These are phyloP conservation scores for Amphiprion ocellaris DNA, from an alignment of 2,113 vertebrate genomes.

Conservation along the genomic window DNA sequence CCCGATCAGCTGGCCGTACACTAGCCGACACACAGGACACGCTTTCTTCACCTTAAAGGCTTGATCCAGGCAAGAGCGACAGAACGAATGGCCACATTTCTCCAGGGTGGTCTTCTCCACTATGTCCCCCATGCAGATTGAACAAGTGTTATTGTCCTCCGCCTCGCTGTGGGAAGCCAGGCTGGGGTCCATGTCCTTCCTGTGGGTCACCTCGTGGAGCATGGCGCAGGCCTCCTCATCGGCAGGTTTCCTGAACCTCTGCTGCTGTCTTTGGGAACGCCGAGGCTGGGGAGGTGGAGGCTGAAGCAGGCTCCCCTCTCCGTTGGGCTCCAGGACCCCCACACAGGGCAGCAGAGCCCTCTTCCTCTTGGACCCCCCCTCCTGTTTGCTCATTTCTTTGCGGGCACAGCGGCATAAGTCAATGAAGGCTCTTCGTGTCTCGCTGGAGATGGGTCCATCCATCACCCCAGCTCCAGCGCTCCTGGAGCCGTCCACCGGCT, in stretches of 20 bases:
- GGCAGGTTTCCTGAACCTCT: slow-evolving; percentile 82
- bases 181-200: slow-evolving; percentile 70
- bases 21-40: slow-evolving; percentile 94
- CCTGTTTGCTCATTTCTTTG: slow-evolving; percentile 90
- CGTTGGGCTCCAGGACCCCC: slow-evolving; percentile 78
- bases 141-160: slow-evolving; percentile 89
- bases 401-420: slow-evolving; percentile 90
- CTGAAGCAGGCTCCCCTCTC: slow-evolving; percentile 81
- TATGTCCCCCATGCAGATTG: slow-evolving; percentile 96
- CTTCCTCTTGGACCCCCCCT: slow-evolving; percentile 88
- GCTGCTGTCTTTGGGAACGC: slow-evolving; percentile 86
- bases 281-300: slow-evolving; percentile 81
- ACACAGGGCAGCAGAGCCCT: slow-evolving; percentile 86
- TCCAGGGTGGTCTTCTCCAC: slow-evolving; percentile 92
- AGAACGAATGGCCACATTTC: slow-evolving; percentile 93
- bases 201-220: slow-evolving; percentile 76
- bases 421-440: slow-evolving; percentile 88
- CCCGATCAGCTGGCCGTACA: slow-evolving; percentile 94
- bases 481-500: slow-evolving; percentile 86
- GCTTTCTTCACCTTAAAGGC: slow-evolving; percentile 94
- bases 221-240: slow-evolving; percentile 80
- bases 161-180: slow-evolving; percentile 66
- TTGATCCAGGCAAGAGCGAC: slow-evolving; percentile 91
- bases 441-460: slow-evolving; percentile 86
- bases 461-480: slow-evolving; percentile 81